phyloP scores from a whole-genome alignment of 2,888 invertebrate genomes.

The Plebejus argus region DNA sequence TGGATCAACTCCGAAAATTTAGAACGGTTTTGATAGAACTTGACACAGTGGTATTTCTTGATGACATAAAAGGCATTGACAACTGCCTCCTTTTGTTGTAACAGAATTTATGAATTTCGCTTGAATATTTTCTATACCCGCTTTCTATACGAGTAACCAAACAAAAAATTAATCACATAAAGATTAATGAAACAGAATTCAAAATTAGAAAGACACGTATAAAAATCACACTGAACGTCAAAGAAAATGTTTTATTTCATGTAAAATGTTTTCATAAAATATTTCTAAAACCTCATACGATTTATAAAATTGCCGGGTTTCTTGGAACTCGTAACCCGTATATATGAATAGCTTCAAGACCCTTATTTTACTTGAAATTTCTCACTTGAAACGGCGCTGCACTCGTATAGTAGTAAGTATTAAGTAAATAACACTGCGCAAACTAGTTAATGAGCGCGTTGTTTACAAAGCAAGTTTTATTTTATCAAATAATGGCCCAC shows the following conservation, averaged over 20 bases:
- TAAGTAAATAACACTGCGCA: neutral
- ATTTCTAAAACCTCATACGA: neutral
- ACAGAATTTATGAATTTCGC: too few relatives aligned
- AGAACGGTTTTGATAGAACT: too few relatives aligned
- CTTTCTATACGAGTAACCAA: neutral
- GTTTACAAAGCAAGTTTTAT: neutral
- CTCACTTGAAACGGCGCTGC: neutral
- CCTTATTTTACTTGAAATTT: conserved; percentile 20
- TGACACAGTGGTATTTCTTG: too few relatives aligned
- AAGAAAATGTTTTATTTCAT: neutral
- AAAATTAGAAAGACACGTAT: neutral
- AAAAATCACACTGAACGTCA: neutral
- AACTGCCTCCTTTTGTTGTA: too few relatives aligned
- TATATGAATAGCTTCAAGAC: neutral
- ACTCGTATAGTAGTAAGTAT: neutral
- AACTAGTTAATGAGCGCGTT: conserved; percentile 9
- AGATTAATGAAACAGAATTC: neutral
- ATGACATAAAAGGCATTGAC: too few relatives aligned
- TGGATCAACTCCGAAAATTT: too few relatives aligned
- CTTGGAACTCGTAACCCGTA: neutral
- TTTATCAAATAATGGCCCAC: conserved; percentile 13
- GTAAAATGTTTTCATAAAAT: neutral
- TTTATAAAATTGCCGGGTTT: neutral
- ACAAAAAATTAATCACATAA: neutral
- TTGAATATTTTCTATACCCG: too few relatives aligned